Conservation (phyloP, 2,888 invertebrate genomes). For the Heteromurus nitidus region DNA sequence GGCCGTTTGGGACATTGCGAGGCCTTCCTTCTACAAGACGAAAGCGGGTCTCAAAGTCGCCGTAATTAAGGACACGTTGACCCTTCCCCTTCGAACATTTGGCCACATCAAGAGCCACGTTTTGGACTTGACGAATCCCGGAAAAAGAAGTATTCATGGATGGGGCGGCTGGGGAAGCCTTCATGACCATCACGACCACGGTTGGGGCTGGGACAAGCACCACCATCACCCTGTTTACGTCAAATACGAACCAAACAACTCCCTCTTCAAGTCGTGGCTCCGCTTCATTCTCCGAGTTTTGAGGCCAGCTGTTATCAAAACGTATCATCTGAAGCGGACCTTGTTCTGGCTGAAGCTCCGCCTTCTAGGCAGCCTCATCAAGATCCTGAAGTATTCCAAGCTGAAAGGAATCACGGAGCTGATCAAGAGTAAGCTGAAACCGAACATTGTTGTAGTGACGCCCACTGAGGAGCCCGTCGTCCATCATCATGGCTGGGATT, state of each 20-base stretch:
- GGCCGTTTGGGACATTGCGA: slow-evolving; percentile 39
- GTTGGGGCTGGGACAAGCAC: slow-evolving; percentile 1
- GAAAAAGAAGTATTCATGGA: background rate
- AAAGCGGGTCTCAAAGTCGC: slow-evolving; percentile 11
- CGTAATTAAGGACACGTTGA: background rate
- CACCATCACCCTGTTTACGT: background rate
- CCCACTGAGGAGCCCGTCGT: background rate
- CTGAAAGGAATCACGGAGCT: background rate
- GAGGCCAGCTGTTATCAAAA: slow-evolving; percentile 17
- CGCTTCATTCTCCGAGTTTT: slow-evolving; percentile 7
- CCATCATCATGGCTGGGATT: slow-evolving; percentile 18
- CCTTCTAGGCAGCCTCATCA: background rate
- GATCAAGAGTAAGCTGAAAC: background rate
- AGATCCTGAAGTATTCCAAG: slow-evolving; percentile 1
- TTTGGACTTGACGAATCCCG: slow-evolving; percentile 13
- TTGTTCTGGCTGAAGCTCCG: slow-evolving; percentile 10
- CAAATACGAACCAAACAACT: slow-evolving; percentile 40
- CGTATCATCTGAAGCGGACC: background rate
- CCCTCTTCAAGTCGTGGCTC: slow-evolving; percentile 41
- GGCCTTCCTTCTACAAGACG: slow-evolving; percentile 18
- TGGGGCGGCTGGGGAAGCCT: background rate
- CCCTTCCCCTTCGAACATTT: slow-evolving; percentile 25
- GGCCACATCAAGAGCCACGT: slow-evolving; percentile 8
- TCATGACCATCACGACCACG: slow-evolving; percentile 18
- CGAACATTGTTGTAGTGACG: slow-evolving; percentile 10